Evolutionary conservation across 1,140 invertebrate species (phyloP), one percentile per base, ranked within the genome.

Genomic region (Sarcophaga peregrina): DNA sequence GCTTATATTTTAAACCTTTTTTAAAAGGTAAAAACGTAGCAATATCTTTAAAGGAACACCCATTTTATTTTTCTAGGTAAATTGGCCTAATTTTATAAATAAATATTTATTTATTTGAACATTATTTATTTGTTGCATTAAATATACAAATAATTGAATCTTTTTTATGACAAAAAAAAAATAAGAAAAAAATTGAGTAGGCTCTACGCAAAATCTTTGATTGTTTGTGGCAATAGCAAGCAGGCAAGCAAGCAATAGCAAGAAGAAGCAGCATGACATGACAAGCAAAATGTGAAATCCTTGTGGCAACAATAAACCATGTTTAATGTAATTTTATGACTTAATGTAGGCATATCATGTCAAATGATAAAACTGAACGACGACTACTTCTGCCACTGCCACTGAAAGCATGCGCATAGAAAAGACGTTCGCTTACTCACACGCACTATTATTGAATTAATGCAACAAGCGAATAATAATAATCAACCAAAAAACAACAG

Each of bases 281-380:
- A 68, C 58, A 68, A 20, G 58, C 9, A n/a, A 68, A 68, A 68
- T 68, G 58, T 8, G n/a, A 68, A 50, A 78, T 78, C 75, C 75
- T 78, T 78, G 47, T 50, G n/a, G 47, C 48, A 15, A 47, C 17
- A 20, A 50, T 50, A 78, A 37, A 78, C 46, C 48, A 48, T 78
- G 75, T 78, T 78, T 50, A 47, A 78, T 78, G 75, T 78, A 78
- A 78, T 78, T 78, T 78, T 78, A 78, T 78, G 75, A 78, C 75
- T 78, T 78, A 78, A 78, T 78, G 75, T 78, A 78, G 75, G 75
- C 75, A 78, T 78, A 78, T 78, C 75, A 78, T 78, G 75, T 78
- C 75, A 78, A 78, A 78, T 78, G 75, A 78, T 78, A 78, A 78
- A 78, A 78, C 48, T 78, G 47, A 50, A 78, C 75, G 75, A 78